Base-by-base conservation (phyloP, 2,113 vertebrate species). In the Pholis gunnellus region DNA sequence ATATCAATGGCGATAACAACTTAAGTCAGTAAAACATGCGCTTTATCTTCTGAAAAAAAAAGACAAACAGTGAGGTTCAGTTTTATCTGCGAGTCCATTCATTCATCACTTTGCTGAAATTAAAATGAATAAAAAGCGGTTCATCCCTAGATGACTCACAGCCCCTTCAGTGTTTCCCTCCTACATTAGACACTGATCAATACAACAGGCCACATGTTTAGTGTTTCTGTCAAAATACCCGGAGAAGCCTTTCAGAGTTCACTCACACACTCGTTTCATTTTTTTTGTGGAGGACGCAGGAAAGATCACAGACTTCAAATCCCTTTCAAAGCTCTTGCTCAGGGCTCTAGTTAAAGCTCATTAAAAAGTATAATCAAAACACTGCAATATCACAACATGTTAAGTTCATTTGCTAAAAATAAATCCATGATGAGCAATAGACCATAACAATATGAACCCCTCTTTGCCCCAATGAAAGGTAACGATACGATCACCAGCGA, bases 291-390 rank as follows among this genome's bases (percentile, higher is more conserved):
- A 70, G 61, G 72, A 84, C 9, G 64, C 29, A 73, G 69, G 36
- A 74, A 66, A 74, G 73, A 91, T 85, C 36, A 81, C 56, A 85
- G 73, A 64, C 44, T 75, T 86, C 46, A 79, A 38, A 86, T 81
- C 71, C 59, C 25, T 80, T 83, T 87, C 61, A 87, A 86, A 89
- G 67, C 78, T 80, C 74, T 74, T 60, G 88, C 92, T 89, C 57
- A 61, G 68, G 89, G 89, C 89, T 72, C 73, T 44, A 66, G 68
- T 93, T 90, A 81, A 84, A 92, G 71, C 88, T 93, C 80, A 93
- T 94, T 94, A 95, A 87, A 90, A 92, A 89, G 86, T 86, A 91
- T 88, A 91, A 94, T 94, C 81, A 90, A 93, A 91, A 87, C 65
- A 87, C 29, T 67, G 81, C 81, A 87, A 87, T 74, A 86, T 75